These are phyloP conservation scores for Thermophis baileyi DNA, from an alignment of 2,113 vertebrate species.

Conservation along the genomic window DNA sequence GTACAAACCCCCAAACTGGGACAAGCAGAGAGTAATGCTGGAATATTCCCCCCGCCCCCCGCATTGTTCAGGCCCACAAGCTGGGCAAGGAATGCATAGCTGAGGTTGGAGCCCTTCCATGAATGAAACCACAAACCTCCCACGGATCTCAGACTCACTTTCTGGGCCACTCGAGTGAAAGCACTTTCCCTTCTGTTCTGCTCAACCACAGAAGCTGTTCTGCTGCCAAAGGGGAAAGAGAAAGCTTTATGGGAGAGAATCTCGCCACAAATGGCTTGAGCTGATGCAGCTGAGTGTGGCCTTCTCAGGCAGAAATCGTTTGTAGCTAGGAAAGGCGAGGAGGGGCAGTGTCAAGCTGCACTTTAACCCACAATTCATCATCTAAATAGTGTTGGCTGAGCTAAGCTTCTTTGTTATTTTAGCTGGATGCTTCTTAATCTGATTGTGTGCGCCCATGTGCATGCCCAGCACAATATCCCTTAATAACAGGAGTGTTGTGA, in stretches of 20 bases:
- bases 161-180: background rate
- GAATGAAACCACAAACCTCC: slow-evolving; percentile 19
- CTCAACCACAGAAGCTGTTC: background rate
- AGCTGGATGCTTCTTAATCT: background rate
- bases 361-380: background rate
- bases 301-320: background rate
- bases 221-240: background rate
- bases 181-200: slow-evolving; percentile 7
- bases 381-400: background rate
- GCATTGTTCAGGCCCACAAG: background rate
- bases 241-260: background rate
- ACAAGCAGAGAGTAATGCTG: background rate
- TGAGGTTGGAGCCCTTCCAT: background rate
- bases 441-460: background rate
- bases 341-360: background rate
- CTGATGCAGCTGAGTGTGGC: background rate
- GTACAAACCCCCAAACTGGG: background rate
- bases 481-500: background rate
- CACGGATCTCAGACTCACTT: slow-evolving; percentile 11
- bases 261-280: background rate
- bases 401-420: background rate
- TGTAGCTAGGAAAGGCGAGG: background rate
- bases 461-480: background rate
- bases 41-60: background rate
- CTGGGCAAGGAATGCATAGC: background rate